Evolutionary conservation across 2,113 vertebrate species (phyloP).

Genomic region (Halcyon senegalensis): DNA sequence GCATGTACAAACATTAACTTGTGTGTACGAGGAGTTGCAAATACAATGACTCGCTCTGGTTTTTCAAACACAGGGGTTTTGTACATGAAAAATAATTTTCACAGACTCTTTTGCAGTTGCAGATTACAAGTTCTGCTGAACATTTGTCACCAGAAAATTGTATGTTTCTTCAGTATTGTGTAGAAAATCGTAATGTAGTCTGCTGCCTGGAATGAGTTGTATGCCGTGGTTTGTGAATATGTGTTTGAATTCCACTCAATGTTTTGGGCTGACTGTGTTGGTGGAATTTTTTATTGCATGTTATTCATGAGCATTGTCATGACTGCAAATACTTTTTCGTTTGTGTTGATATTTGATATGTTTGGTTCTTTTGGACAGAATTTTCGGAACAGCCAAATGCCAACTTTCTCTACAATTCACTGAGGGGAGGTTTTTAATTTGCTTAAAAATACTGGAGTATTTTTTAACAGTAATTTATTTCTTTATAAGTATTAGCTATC

Average conservation of each 20-base stretch:
- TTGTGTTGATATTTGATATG: constrained; percentile 20
- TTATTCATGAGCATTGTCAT: not conserved
- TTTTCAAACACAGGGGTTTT: not conserved
- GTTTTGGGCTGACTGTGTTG: not conserved
- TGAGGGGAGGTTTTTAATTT: not conserved
- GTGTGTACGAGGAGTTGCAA: not conserved
- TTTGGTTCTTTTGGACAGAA: not conserved
- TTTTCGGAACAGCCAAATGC: not conserved
- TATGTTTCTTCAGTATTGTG: not conserved
- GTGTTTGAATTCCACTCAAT: constrained; percentile 7
- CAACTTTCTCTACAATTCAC: not conserved
- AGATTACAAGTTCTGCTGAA: not conserved
- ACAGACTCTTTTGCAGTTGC: not conserved
- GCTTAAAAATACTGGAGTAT: not conserved
- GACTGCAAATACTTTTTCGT: not conserved
- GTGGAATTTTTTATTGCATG: not conserved
- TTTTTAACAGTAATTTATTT: not conserved
- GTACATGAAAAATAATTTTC: not conserved
- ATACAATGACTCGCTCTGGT: not conserved
- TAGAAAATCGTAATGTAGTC: not conserved
- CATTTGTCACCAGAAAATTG: not conserved
- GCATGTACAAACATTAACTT: constrained; percentile 7
- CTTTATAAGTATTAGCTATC: not conserved
- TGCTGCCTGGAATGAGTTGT: not conserved
- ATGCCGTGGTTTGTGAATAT: not conserved